Percentiles rank a stretch among this genome's conserved stretches.
phyloP scores from a whole-genome alignment of 2,113 vertebrate genomes.

The Acrocephalus arundinaceus region DNA sequence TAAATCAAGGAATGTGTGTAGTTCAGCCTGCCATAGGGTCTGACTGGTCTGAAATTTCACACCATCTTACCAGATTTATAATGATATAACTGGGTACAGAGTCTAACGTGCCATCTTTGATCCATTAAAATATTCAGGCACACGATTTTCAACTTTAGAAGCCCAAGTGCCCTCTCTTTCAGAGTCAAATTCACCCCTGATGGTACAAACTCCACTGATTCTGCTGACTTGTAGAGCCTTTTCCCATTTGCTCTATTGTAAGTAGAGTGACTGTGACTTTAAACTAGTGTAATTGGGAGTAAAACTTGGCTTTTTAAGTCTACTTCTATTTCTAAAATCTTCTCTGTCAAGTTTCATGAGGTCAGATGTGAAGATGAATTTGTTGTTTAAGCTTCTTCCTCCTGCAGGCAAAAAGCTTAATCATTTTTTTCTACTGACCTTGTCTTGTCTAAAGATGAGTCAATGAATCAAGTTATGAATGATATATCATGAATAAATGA shows the following conservation, averaged over 20 bases:
- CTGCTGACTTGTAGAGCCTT: neutral
- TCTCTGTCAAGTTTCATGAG: conserved; percentile 71
- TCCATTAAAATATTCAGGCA: neutral
- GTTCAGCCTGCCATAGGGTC: neutral
- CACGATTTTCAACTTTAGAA: neutral
- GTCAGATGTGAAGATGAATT: conserved; percentile 76
- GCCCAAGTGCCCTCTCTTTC: neutral
- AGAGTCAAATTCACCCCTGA: neutral
- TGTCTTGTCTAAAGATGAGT: conserved; percentile 77
- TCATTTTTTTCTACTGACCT: conserved; percentile 73
- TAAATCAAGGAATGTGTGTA: neutral
- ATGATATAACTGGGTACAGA: neutral
- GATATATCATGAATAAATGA: conserved; percentile 78
- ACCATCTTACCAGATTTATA: neutral
- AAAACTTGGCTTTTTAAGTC: conserved; percentile 14
- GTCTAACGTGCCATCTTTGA: neutral
- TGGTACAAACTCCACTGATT: neutral
- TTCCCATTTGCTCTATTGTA: neutral
- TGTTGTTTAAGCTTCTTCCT: conserved; percentile 72
- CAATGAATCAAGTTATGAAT: conserved; percentile 77
- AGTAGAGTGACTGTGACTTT: conserved; percentile 1
- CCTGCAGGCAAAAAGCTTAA: conserved; percentile 71
- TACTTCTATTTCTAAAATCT: conserved; percentile 52
- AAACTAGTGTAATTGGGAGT: conserved; percentile 24
- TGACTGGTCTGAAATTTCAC: neutral